Conservation (phyloP, 2,888 invertebrate species). For the Trypoxylon attenuatum region DNA sequence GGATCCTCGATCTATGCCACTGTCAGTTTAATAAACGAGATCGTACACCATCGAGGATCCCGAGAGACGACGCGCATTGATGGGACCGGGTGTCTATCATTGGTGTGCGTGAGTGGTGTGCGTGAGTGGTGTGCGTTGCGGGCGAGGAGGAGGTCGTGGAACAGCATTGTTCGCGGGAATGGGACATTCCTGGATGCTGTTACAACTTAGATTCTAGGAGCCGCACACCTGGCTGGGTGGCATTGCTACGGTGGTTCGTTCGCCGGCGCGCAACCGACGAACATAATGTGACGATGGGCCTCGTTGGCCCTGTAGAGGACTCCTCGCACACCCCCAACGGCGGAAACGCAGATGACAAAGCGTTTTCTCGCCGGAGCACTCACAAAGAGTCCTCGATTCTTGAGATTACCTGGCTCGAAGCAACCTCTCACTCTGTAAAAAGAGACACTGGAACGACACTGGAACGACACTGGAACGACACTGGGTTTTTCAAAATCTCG, state of each 20-base stretch:
- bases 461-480: slow-evolving; percentile 34
- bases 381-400: slow-evolving; percentile 59
- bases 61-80: too few species aligned
- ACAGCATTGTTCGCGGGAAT: slow-evolving; percentile 55
- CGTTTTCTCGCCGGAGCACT: slow-evolving; percentile 56
- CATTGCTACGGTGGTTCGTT: slow-evolving; percentile 48
- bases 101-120: too few species aligned
- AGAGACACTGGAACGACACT: slow-evolving; percentile 30
- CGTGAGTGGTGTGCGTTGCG: slow-evolving; percentile 26
- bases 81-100: too few species aligned
- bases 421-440: slow-evolving; percentile 28
- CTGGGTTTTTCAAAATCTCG: slow-evolving; percentile 20
- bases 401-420: slow-evolving; percentile 56
- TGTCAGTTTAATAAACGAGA: too few species aligned
- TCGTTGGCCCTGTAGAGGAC: slow-evolving; percentile 20
- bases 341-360: slow-evolving; percentile 72
- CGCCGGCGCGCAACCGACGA: slow-evolving; percentile 39
- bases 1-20: too few species aligned
- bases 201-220: slow-evolving; percentile 60
- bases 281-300: slow-evolving; percentile 50
- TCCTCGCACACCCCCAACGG: slow-evolving; percentile 63
- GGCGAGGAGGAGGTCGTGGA: slow-evolving; percentile 27
- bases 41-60: too few species aligned
- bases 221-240: slow-evolving; percentile 68
- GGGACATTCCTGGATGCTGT: slow-evolving; percentile 65